Evolutionary conservation across 2,888 invertebrate genomes (phyloP).

Genomic region (Chrysolina oricalcia): DNA sequence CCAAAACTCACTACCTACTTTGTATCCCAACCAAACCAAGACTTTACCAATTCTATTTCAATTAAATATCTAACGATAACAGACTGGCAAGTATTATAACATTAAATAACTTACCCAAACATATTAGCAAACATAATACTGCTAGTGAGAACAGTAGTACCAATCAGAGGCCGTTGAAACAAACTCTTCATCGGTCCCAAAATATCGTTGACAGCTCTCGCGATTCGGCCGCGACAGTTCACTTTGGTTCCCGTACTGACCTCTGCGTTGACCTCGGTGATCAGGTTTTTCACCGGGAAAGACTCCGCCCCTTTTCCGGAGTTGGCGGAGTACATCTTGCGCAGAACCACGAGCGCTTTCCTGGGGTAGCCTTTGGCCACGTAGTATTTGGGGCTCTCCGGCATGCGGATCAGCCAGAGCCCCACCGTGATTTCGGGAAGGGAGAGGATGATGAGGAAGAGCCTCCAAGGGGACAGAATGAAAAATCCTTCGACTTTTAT

Average conservation of each 20-base stretch:
- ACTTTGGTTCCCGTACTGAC: conserved; percentile 21
- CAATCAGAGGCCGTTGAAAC: conserved; percentile 74
- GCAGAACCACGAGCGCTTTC: conserved; percentile 77
- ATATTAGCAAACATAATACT: conserved; percentile 80
- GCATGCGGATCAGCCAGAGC: conserved; percentile 74
- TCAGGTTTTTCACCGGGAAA: conserved; percentile 71
- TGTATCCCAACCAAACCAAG: too few species aligned
- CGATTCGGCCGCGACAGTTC: conserved; percentile 31
- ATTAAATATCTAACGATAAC: too few species aligned
- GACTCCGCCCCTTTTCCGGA: conserved; percentile 70
- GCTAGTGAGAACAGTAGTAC: conserved; percentile 75
- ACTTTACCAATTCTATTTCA: neutral
- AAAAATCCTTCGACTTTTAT: conserved; percentile 66
- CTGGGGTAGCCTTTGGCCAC: conserved; percentile 77
- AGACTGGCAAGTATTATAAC: neutral
- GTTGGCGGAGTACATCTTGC: conserved; percentile 76
- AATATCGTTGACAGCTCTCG: conserved; percentile 42
- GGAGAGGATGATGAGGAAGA: conserved; percentile 80
- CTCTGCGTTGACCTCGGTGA: conserved; percentile 39
- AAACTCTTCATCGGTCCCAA: conserved; percentile 74
- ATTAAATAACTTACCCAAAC: conserved; percentile 76
- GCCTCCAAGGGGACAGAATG: conserved; percentile 82
- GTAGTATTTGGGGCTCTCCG: conserved; percentile 88
- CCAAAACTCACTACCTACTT: too few species aligned
- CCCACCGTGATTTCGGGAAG: conserved; percentile 79